A percentile compares a stretch with the other conserved stretches of the same genome.
phyloP scores from a whole-genome alignment of 1,140 invertebrate species.

The Chionoecetes opilio region DNA sequence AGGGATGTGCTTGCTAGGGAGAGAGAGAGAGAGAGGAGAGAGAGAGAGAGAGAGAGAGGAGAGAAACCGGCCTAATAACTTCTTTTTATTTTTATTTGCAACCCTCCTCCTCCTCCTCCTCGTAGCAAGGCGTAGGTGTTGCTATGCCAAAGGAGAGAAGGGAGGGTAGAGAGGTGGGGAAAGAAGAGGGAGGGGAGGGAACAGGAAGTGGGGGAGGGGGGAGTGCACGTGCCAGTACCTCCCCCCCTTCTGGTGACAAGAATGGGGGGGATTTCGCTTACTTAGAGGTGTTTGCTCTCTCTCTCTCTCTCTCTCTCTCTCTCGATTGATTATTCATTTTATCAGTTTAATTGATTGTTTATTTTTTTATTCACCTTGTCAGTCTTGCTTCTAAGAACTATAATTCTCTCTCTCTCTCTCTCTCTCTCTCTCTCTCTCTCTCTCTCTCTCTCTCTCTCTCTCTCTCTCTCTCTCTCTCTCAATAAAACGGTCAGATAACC shows the following conservation, averaged over 20 bases:
- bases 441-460: conserved; percentile 21
- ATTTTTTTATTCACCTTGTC: too few relatives aligned
- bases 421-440: conserved; percentile 46
- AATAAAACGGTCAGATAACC: too few relatives aligned
- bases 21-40: conserved; percentile 22
- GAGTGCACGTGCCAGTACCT: neutral
- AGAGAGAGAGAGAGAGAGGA: conserved; percentile 7
- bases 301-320: too few relatives aligned
- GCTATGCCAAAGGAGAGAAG: neutral
- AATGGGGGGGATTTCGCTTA: too few relatives aligned
- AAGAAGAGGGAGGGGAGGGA: neutral
- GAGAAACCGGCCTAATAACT: neutral
- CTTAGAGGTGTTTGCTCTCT: too few relatives aligned
- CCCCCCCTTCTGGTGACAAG: too few relatives aligned
- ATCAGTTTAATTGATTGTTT: too few relatives aligned
- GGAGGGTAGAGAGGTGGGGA: neutral
- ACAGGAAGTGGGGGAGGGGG: neutral
- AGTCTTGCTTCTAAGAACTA: too few relatives aligned
- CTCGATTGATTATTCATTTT: too few relatives aligned
- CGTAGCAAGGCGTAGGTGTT: neutral
- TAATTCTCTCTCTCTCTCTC: conserved; percentile 34
- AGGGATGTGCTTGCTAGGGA: neutral
- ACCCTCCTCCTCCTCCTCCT: conserved; percentile 13
- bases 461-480: too few relatives aligned
- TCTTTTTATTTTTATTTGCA: neutral